Percentiles rank a stretch among this genome's conserved stretches.
phyloP scores from a whole-genome alignment of 2,113 vertebrate species.

The Euleptes europaea region DNA sequence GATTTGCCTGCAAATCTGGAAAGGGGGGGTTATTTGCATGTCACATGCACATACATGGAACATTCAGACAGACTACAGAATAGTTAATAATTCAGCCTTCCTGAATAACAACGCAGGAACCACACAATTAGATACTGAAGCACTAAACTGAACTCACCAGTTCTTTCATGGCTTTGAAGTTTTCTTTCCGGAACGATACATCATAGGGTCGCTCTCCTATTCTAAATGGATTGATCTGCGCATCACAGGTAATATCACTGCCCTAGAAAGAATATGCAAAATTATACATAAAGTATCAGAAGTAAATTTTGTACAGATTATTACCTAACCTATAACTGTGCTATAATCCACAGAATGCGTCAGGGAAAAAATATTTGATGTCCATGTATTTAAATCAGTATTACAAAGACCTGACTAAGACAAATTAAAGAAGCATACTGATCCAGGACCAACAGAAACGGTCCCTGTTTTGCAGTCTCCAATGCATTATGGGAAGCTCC shows the following conservation, averaged over 20 bases:
- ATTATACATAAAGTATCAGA: background rate
- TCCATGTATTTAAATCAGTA: background rate
- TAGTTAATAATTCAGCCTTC: background rate
- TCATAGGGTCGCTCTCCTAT: constrained; percentile 69
- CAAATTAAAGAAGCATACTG: background rate
- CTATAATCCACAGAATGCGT: background rate
- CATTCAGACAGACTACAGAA: too few species aligned
- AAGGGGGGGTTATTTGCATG: too few species aligned
- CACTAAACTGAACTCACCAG: constrained; percentile 76
- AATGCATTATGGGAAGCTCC: background rate
- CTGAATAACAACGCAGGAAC: background rate
- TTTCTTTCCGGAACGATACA: constrained; percentile 81
- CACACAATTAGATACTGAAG: background rate
- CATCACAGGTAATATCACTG: constrained; percentile 79
- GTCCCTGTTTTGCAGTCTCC: background rate
- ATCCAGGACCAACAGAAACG: background rate
- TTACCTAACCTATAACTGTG: background rate
- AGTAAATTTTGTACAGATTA: background rate
- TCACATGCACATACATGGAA: too few species aligned
- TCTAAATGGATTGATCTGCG: constrained; percentile 79
- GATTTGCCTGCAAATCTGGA: too few species aligned
- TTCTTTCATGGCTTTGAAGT: constrained; percentile 70
- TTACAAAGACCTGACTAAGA: background rate
- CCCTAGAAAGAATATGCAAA: constrained; percentile 68
- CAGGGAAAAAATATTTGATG: background rate